These are phyloP conservation scores for Xenopus petersii DNA, from an alignment of 2,797 vertebrate genomes.

Conservation along the genomic window DNA sequence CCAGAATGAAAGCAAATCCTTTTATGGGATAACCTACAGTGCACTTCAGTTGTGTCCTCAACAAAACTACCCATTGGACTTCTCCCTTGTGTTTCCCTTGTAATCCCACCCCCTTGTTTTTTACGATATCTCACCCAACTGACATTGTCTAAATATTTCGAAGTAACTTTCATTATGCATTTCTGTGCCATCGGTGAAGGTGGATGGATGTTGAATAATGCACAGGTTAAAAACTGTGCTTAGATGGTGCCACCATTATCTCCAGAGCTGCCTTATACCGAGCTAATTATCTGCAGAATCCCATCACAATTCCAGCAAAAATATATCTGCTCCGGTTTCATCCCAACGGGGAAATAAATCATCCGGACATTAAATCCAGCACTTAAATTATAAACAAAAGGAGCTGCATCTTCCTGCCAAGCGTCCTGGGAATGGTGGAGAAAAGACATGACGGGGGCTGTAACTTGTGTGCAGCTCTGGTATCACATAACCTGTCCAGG, in stretches of 20 bases:
- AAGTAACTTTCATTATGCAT: not conserved
- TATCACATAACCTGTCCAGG: conserved; percentile 14
- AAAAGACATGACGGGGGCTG: conserved; percentile 8
- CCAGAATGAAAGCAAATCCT: too few species aligned
- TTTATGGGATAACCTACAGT: too few species aligned
- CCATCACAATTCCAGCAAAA: not conserved
- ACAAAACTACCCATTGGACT: too few species aligned
- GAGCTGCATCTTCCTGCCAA: not conserved
- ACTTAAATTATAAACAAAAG: conserved; percentile 23
- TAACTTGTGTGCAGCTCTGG: conserved; percentile 22
- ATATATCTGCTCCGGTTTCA: not conserved
- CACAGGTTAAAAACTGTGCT: too few species aligned
- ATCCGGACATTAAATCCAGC: not conserved
- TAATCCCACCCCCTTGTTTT: not conserved
- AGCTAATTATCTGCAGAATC: not conserved
- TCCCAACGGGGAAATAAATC: conserved; percentile 7
- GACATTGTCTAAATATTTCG: too few species aligned
- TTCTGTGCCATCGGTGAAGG: not conserved
- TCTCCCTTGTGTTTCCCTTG: too few species aligned
- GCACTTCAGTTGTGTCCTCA: too few species aligned
- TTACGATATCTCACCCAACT: too few species aligned
- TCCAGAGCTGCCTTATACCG: not conserved
- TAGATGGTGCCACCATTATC: not conserved
- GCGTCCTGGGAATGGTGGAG: conserved; percentile 10
- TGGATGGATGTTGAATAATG: not conserved